phyloP scores from a whole-genome alignment of 2,797 vertebrate species.

The Labeo calbasu region DNA sequence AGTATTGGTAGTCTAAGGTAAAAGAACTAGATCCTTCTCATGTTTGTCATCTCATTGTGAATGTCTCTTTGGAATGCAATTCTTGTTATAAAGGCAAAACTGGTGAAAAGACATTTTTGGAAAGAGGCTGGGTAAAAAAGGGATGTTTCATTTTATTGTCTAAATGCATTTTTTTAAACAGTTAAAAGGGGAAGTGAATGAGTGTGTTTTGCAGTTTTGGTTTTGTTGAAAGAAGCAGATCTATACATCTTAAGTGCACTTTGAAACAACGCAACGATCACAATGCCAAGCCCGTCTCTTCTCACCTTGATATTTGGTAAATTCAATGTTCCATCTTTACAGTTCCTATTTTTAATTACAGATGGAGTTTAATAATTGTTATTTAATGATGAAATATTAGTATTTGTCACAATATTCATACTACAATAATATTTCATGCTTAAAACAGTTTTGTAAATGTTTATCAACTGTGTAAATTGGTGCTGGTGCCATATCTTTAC shows the following conservation, averaged over 20 bases:
- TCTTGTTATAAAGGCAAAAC: background rate
- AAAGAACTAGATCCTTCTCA: background rate
- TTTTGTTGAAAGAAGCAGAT: background rate
- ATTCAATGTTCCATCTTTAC: background rate
- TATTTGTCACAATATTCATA: background rate
- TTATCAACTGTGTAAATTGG: background rate
- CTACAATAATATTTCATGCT: background rate
- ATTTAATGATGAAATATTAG: background rate
- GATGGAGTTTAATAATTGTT: background rate
- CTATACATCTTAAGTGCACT: background rate
- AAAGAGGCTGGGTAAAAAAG: background rate
- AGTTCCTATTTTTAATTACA: background rate
- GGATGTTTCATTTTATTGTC: background rate
- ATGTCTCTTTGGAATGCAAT: background rate
- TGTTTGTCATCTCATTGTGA: background rate
- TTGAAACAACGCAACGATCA: constrained; percentile 5
- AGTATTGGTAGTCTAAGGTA: background rate
- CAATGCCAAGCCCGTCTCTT: background rate
- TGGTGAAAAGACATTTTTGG: background rate
- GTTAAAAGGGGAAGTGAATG: background rate
- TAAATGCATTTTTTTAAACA: background rate
- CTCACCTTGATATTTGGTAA: constrained; percentile 26
- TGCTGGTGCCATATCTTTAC: background rate
- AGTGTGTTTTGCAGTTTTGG: background rate
- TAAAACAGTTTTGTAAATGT: background rate